Conservation (phyloP, 2,888 invertebrate genomes). For the Lepidocyrtoides sp. region DNA sequence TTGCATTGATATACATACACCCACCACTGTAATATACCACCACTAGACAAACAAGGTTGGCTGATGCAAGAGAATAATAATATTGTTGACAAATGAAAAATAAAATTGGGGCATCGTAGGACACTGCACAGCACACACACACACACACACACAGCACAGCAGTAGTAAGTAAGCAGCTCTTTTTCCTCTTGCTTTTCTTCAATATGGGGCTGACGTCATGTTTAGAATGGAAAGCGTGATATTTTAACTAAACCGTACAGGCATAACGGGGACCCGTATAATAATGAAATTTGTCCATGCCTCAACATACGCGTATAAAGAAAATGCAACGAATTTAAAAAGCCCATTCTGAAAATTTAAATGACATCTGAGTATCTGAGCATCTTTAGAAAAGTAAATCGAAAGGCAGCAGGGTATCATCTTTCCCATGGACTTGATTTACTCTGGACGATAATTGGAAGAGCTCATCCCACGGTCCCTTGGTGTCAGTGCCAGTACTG, state of each 20-base stretch:
- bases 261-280: too few relatives aligned
- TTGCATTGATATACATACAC: too few relatives aligned
- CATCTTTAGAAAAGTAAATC: constrained; percentile 48
- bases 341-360: not conserved
- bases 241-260: too few relatives aligned
- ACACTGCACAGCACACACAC: too few relatives aligned
- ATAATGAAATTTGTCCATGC: not conserved
- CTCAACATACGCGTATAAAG: not conserved
- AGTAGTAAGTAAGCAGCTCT: too few relatives aligned
- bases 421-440: constrained; percentile 77
- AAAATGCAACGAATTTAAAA: constrained; percentile 16
- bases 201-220: too few relatives aligned
- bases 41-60: too few relatives aligned
- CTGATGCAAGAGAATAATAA: not conserved
- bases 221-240: too few relatives aligned
- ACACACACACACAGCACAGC: too few relatives aligned
- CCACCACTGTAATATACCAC: too few relatives aligned
- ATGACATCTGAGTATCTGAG: constrained; percentile 26
- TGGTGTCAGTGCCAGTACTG: constrained; percentile 43
- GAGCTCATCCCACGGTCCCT: constrained; percentile 63
- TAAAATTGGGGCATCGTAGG: not conserved
- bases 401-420: constrained; percentile 71
- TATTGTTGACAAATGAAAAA: not conserved
- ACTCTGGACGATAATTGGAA: constrained; percentile 82
- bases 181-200: too few relatives aligned